Evolutionary conservation across 2,113 vertebrate species (phyloP).

Genomic region (Nanorana parkeri): DNA sequence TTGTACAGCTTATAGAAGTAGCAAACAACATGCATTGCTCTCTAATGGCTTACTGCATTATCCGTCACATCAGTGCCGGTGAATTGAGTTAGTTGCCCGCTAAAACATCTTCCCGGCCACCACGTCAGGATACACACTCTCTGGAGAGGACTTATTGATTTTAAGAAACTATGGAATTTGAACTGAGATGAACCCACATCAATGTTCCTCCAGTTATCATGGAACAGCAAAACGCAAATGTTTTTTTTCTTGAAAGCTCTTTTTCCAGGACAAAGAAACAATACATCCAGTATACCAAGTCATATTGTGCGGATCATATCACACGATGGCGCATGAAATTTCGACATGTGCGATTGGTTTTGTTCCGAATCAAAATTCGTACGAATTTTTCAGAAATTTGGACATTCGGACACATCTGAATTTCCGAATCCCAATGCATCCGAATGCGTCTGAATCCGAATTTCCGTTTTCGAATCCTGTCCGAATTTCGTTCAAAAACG

Average conservation of each 20-base stretch:
- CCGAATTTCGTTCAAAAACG: no score
- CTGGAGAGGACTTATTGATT: constrained; percentile 17
- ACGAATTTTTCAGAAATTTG: no score
- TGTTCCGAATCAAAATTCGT: no score
- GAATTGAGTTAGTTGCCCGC: constrained; percentile 9
- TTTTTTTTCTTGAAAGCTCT: background rate
- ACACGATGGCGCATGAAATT: no score
- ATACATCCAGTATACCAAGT: no score
- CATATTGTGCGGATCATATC: no score
- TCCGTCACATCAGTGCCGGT: background rate
- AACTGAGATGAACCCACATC: constrained; percentile 34
- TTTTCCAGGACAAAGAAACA: no score
- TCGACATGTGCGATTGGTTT: no score
- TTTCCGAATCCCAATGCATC: no score
- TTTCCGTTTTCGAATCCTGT: no score
- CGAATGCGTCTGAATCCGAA: no score
- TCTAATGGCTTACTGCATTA: background rate
- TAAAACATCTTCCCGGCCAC: constrained; percentile 14
- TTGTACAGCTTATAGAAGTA: background rate
- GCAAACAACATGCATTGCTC: background rate
- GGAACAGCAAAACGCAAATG: constrained; percentile 6
- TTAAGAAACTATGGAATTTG: constrained; percentile 23
- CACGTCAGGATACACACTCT: constrained; percentile 1
- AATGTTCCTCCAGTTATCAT: constrained; percentile 24
- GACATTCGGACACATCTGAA: no score